Percentiles rank a stretch among this genome's conserved stretches.
phyloP scores from a whole-genome alignment of 2,888 invertebrate genomes.

The Pimpla rufipes region DNA sequence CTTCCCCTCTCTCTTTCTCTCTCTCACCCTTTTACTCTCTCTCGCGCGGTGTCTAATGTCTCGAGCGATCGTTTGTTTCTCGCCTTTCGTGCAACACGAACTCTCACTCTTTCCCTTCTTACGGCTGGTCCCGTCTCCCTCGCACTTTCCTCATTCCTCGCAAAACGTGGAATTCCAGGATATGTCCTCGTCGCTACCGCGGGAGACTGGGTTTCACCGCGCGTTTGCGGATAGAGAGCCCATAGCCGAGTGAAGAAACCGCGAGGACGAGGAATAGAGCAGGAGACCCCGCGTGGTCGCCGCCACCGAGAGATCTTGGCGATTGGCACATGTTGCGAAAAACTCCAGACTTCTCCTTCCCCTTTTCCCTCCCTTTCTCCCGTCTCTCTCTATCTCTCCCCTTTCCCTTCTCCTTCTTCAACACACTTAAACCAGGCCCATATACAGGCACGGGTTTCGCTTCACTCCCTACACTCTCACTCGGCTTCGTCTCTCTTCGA shows the following conservation, averaged over 20 bases:
- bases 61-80: slow-evolving; percentile 77
- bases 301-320: slow-evolving; percentile 65
- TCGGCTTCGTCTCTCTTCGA: slow-evolving; percentile 53
- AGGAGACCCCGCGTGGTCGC: slow-evolving; percentile 55
- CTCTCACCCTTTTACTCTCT: slow-evolving; percentile 60
- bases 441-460: slow-evolving; percentile 36
- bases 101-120: slow-evolving; percentile 58
- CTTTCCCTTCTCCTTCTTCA: slow-evolving; percentile 39
- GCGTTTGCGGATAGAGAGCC: slow-evolving; percentile 45
- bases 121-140: slow-evolving; percentile 34
- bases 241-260: slow-evolving; percentile 31
- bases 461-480: slow-evolving; percentile 40
- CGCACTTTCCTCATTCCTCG: slow-evolving; percentile 65
- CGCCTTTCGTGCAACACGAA: slow-evolving; percentile 75
- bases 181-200: slow-evolving; percentile 67
- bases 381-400: no score
- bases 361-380: slow-evolving; percentile 32
- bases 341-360: slow-evolving; percentile 57
- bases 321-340: slow-evolving; percentile 74
- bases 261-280: slow-evolving; percentile 51
- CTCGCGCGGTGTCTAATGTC: slow-evolving; percentile 74
- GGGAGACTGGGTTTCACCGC: slow-evolving; percentile 42
- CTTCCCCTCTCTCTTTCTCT: neutral
- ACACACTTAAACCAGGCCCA: slow-evolving; percentile 19
- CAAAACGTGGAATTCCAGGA: slow-evolving; percentile 70